A percentile compares a stretch with the other conserved stretches of the same genome.
Evolutionary conservation across 2,797 vertebrate species (phyloP).

Genomic region (Sebastes taczanowskii): DNA sequence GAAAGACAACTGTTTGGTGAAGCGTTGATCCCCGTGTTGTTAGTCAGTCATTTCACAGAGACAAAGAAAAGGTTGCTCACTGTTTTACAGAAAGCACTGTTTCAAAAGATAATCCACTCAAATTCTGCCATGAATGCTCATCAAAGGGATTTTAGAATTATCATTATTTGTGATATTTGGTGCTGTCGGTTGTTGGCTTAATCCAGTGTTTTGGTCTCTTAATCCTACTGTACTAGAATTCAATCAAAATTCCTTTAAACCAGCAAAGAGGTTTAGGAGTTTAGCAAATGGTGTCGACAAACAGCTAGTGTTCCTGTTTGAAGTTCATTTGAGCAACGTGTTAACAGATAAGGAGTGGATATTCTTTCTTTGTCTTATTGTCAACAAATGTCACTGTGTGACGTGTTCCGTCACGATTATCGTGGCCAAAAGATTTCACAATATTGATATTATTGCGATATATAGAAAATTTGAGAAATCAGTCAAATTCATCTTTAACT

Average conservation of each 20-base stretch:
- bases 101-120: conserved; percentile 53
- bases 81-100: conserved; percentile 22
- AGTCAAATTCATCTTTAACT: too few relatives aligned
- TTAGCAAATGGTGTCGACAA: conserved; percentile 12
- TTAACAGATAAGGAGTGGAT: neutral
- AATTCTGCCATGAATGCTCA: conserved; percentile 24
- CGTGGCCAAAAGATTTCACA: too few relatives aligned
- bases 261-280: conserved; percentile 48
- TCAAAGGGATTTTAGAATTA: conserved; percentile 7
- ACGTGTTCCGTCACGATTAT: too few relatives aligned
- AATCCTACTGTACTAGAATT: conserved; percentile 43
- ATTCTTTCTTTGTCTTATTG: neutral
- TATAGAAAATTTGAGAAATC: too few relatives aligned
- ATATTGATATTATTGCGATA: too few relatives aligned
- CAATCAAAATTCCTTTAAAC: conserved; percentile 52
- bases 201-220: conserved; percentile 39
- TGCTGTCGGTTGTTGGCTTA: neutral
- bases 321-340: conserved; percentile 1
- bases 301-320: conserved; percentile 8
- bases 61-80: conserved; percentile 47
- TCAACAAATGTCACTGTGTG: neutral
- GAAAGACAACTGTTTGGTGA: conserved; percentile 28
- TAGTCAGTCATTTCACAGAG: conserved; percentile 10
- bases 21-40: conserved; percentile 39
- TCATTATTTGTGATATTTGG: conserved; percentile 14